These are phyloP conservation scores for Dyspetes luteomarginatus DNA, from an alignment of 2,888 invertebrate genomes.

Conservation along the genomic window DNA sequence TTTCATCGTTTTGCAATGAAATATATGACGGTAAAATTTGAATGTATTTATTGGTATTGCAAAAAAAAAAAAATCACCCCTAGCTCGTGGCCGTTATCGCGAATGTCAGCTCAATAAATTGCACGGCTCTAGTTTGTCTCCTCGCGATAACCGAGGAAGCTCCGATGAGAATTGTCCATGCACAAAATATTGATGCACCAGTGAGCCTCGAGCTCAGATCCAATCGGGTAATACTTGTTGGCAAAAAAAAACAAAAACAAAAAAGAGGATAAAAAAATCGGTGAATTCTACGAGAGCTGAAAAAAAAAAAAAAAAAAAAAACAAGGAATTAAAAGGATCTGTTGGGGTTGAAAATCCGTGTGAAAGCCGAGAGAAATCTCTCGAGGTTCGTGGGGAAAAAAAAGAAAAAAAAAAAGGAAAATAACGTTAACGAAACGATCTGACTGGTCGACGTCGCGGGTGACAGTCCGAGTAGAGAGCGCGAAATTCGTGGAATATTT, in stretches of 20 bases:
- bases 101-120: conserved; percentile 33
- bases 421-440: conserved; percentile 28
- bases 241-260: neutral
- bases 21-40: conserved; percentile 22
- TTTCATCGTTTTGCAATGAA: too few species aligned
- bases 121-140: conserved; percentile 5
- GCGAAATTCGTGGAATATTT: conserved; percentile 55
- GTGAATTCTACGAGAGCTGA: neutral
- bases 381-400: conserved; percentile 3
- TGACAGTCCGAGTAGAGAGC: conserved; percentile 20
- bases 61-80: conserved; percentile 3
- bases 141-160: conserved; percentile 1
- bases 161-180: conserved; percentile 22
- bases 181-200: neutral
- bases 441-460: conserved; percentile 41
- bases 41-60: conserved; percentile 22
- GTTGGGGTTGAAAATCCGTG: conserved; percentile 33
- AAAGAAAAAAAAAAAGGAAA: conserved; percentile 29
- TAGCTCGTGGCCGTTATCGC: neutral
- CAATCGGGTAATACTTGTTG: conserved; percentile 1
- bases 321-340: conserved; percentile 34
- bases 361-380: conserved; percentile 47
- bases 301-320: conserved; percentile 14
- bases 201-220: neutral
- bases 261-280: conserved; percentile 6